Percentiles rank a stretch among this genome's conserved stretches.
Conservation (phyloP, 2,797 vertebrate species). For the Muraenolepis orangiensis region DNA sequence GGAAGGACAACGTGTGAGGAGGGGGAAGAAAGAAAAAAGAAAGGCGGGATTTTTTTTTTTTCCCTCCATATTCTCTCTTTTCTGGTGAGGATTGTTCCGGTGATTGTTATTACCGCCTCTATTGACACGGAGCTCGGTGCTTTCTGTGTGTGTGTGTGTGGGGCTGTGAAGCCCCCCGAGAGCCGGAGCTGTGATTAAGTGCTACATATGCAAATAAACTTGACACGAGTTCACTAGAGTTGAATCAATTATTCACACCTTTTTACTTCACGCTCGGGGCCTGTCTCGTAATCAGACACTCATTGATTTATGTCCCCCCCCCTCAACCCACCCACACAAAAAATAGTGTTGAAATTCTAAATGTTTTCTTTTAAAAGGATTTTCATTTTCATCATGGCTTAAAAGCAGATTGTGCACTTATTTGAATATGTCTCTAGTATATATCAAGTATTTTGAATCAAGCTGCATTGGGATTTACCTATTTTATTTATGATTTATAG, state of each 20-base stretch:
- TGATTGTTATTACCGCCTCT: no score
- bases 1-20: no score
- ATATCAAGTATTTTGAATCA: neutral
- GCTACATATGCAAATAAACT: neutral
- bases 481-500: neutral
- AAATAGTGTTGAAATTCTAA: neutral
- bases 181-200: neutral
- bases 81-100: neutral
- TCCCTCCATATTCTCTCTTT: neutral
- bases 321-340: no score
- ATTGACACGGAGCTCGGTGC: neutral
- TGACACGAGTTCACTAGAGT: neutral
- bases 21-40: no score
- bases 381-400: neutral
- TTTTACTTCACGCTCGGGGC: neutral
- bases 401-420: neutral
- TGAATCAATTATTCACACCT: constrained; percentile 1
- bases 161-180: neutral
- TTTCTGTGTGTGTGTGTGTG: neutral
- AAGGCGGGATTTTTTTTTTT: no score
- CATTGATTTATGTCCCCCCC: neutral
- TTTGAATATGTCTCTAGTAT: neutral
- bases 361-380: neutral
- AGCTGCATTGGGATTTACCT: neutral
- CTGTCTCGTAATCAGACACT: neutral